Base-by-base conservation (phyloP, 53 echinoderm and acorn worm species). In the Pentamera pediparva region DNA sequence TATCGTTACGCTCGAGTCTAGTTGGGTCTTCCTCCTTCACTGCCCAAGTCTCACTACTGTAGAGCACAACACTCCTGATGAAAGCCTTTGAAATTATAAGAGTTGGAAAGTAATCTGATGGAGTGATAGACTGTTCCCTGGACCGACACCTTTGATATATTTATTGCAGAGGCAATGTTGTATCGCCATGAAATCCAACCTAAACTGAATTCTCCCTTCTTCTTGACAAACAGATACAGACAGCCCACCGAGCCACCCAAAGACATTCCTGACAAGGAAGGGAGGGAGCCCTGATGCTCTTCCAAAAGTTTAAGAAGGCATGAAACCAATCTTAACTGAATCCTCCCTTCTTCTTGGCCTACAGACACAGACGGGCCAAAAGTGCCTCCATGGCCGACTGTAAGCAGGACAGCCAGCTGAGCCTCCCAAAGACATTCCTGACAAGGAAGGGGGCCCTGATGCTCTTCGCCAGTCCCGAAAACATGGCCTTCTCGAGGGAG, bases 221-320 rank as follows among this genome's bases (percentile, higher is more conserved):
- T 22, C 22, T 50, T 26, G 33, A 48, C 52, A 64, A 36, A 33
- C 1, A 77, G 50, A 2, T 80, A 86, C 54, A 24, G 60, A 26
- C 52, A 69, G 79, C 21, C 45, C 73, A 37, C 48, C 79, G 67
- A 26, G 35, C 32, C 75, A 86, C 49, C 98, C 98, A 50, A 96
- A 91, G 83, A 96, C 98, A 0, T 82, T 69, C 63, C 75, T 89
- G 37, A 96, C 98, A 17, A 70, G 98, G 10, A 91, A 90, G 40
- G n/a, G n/a, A n/a, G n/a, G 91, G 98, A 10, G 91, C 91, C 7
- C 70, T 96, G 82, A 82, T 96, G 88, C 73, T 96, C 39, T 96
- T 96, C 40, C n/a, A n/a, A n/a, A n/a, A n/a, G n/a, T n/a, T n/a
- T n/a, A n/a, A n/a, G n/a, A n/a, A n/a, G n/a, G n/a, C n/a, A n/a